These are phyloP conservation scores for Holacanthus passer DNA, from an alignment of 2,113 vertebrate species.

Conservation along the genomic window DNA sequence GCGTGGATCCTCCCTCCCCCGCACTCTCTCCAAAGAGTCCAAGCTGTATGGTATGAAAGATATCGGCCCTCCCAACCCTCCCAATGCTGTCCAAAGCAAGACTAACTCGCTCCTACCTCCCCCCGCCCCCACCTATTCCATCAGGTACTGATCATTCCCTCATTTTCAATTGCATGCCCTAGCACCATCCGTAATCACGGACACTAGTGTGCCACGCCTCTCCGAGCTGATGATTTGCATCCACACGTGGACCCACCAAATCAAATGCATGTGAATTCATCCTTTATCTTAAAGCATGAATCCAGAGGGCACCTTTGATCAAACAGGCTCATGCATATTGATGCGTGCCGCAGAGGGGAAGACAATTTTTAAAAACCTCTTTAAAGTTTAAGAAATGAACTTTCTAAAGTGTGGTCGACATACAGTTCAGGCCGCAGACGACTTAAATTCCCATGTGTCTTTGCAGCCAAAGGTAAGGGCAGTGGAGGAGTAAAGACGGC, in stretches of 20 bases:
- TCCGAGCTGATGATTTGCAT: constrained; percentile 23
- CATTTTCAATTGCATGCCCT: constrained; percentile 73
- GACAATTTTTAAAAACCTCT: neutral
- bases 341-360: constrained; percentile 17
- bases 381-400: constrained; percentile 3
- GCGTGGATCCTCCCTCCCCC: constrained; percentile 95
- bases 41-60: constrained; percentile 99
- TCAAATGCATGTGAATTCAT: constrained; percentile 50
- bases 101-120: constrained; percentile 96
- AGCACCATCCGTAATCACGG: constrained; percentile 31
- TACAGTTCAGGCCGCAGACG: neutral
- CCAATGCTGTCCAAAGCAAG: constrained; percentile 91
- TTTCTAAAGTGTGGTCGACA: neutral
- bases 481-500: constrained; percentile 94
- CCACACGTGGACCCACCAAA: neutral
- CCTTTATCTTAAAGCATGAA: constrained; percentile 16
- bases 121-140: constrained; percentile 94
- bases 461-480: constrained; percentile 95
- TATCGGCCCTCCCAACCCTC: constrained; percentile 83
- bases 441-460: constrained; percentile 41
- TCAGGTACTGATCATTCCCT: constrained; percentile 90
- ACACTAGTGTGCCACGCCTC: constrained; percentile 29
- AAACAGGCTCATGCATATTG: constrained; percentile 48
- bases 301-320: constrained; percentile 47
- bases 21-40: constrained; percentile 98